A percentile compares a stretch with the other conserved stretches of the same genome.
Conservation (phyloP, 2,888 invertebrate species). For the Pollenia amentaria region DNA sequence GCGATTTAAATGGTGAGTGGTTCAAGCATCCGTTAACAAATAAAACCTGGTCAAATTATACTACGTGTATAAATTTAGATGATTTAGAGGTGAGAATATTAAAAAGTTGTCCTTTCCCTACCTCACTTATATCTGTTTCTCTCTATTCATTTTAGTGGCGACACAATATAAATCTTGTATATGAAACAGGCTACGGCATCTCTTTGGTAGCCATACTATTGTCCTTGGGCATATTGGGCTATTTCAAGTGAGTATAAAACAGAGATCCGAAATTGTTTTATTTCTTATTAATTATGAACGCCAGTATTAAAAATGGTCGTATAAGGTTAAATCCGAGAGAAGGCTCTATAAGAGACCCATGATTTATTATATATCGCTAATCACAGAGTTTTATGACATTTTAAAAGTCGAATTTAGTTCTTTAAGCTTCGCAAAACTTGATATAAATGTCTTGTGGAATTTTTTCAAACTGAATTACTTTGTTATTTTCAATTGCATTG, state of each 20-base stretch:
- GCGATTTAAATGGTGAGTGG: constrained; percentile 92
- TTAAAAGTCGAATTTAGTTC: too few species aligned
- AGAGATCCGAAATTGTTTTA: too few species aligned
- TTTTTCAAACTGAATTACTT: too few species aligned
- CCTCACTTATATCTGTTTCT: not conserved
- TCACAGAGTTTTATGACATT: too few species aligned
- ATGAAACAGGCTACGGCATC: constrained; percentile 93
- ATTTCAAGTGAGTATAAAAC: constrained; percentile 91
- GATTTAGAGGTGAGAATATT: constrained; percentile 87
- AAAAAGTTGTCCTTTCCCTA: not conserved
- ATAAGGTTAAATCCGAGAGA: too few species aligned
- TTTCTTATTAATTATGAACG: too few species aligned
- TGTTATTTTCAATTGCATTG: too few species aligned
- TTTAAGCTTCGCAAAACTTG: too few species aligned
- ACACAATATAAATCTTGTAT: constrained; percentile 90
- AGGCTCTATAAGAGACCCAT: too few species aligned
- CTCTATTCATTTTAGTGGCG: constrained; percentile 86
- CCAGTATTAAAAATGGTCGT: too few species aligned
- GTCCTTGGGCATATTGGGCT: constrained; percentile 92
- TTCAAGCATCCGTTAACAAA: constrained; percentile 91
- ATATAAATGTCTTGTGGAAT: too few species aligned
- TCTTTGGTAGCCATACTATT: constrained; percentile 93
- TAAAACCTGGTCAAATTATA: constrained; percentile 95
- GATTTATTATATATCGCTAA: too few species aligned
- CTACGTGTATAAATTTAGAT: constrained; percentile 91